A percentile compares a stretch with the other conserved stretches of the same genome.
Evolutionary conservation across 2,888 invertebrate species (phyloP).

Genomic region (Acrobasis suavella): DNA sequence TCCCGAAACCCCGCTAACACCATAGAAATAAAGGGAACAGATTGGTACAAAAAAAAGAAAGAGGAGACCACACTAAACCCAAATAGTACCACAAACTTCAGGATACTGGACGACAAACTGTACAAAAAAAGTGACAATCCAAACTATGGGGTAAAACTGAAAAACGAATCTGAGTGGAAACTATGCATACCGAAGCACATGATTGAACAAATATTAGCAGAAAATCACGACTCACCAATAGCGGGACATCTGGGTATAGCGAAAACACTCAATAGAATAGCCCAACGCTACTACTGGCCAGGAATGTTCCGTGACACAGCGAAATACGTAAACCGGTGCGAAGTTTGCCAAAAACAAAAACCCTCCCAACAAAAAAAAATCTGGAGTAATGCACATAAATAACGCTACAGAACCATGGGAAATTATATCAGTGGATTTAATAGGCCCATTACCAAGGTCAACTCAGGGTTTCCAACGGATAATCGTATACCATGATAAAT

Average conservation of each 20-base stretch:
- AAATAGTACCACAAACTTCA: no score
- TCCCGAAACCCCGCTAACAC: background rate
- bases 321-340: background rate
- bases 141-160: background rate
- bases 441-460: background rate
- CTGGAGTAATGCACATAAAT: background rate
- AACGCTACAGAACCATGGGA: no score
- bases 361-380: background rate
- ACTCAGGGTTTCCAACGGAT: background rate
- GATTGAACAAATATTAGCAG: background rate
- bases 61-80: no score
- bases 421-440: background rate
- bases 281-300: background rate
- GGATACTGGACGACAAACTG: no score
- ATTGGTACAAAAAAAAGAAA: no score
- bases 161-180: background rate
- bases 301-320: background rate
- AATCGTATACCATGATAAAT: background rate
- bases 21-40: background rate
- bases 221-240: background rate
- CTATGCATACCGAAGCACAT: background rate
- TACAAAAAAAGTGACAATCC: background rate
- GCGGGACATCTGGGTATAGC: no score
- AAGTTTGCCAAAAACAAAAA: background rate
- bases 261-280: no score